These are phyloP conservation scores for Characodon lateralis DNA, from an alignment of 2,797 vertebrate genomes.

Conservation along the genomic window DNA sequence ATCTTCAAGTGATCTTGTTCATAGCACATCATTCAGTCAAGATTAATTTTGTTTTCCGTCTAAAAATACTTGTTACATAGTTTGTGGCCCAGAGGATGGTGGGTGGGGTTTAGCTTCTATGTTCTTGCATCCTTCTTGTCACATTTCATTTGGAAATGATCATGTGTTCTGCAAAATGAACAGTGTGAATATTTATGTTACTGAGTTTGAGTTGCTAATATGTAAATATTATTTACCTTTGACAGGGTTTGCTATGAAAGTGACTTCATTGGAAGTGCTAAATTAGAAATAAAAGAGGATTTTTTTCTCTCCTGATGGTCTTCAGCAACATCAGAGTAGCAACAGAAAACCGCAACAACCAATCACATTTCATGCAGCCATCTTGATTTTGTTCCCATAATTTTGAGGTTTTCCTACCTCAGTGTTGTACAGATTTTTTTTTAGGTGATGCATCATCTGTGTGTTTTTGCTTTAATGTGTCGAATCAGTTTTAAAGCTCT, in stretches of 20 bases:
- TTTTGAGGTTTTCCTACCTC: not conserved
- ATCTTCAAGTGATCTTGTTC: too few species aligned
- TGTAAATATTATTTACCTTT: not conserved
- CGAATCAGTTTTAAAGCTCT: not conserved
- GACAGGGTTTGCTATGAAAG: not conserved
- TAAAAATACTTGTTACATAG: not conserved
- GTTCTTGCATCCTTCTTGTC: not conserved
- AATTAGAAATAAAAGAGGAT: not conserved
- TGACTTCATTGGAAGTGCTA: not conserved
- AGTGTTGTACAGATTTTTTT: not conserved
- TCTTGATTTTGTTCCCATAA: constrained; percentile 2
- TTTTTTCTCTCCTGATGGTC: not conserved
- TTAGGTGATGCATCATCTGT: not conserved
- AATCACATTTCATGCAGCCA: constrained; percentile 1
- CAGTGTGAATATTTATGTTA: not conserved
- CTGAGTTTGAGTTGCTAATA: not conserved
- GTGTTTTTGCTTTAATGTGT: not conserved
- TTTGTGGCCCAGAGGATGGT: not conserved
- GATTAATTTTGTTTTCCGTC: not conserved
- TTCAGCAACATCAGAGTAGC: not conserved
- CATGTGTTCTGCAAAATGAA: not conserved
- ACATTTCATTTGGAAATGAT: not conserved
- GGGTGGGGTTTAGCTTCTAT: not conserved
- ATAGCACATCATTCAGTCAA: too few species aligned
- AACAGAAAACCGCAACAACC: not conserved